Conservation (phyloP, 1,140 invertebrate genomes). For the Chelonus insularis region DNA sequence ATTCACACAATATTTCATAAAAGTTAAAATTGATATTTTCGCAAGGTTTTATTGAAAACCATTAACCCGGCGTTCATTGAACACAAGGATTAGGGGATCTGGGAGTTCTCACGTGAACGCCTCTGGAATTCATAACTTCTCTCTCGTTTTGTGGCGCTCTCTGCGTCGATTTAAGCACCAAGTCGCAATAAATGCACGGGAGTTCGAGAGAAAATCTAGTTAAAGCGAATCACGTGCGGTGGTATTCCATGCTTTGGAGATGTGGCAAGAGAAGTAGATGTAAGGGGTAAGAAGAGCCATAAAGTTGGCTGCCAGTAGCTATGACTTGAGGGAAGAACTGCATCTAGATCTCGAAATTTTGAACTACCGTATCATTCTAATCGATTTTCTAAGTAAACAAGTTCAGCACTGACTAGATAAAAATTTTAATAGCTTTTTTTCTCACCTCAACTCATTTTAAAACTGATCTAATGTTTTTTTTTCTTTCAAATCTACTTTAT, state of each 20-base stretch:
- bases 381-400: too few species aligned
- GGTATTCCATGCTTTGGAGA: conserved; percentile 24
- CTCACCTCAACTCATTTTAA: too few species aligned
- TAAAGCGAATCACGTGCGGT: conserved; percentile 28
- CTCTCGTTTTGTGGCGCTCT: neutral
- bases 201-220: conserved; percentile 22
- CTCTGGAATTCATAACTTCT: conserved; percentile 24
- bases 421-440: too few species aligned
- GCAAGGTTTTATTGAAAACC: conserved; percentile 22
- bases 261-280: conserved; percentile 17
- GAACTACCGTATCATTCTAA: conserved; percentile 8
- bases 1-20: too few species aligned
- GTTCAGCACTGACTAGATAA: too few species aligned
- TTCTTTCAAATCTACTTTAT: too few species aligned
- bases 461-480: too few species aligned
- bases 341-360: conserved; percentile 26
- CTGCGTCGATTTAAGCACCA: conserved; percentile 7
- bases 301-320: neutral
- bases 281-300: neutral
- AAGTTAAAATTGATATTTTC: too few species aligned
- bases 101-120: conserved; percentile 15
- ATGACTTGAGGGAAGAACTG: conserved; percentile 13
- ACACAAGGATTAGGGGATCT: conserved; percentile 23
- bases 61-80: conserved; percentile 23
- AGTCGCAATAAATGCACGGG: conserved; percentile 26